phyloP scores from a whole-genome alignment of 2,113 vertebrate genomes.

The Tragulus kanchil region DNA sequence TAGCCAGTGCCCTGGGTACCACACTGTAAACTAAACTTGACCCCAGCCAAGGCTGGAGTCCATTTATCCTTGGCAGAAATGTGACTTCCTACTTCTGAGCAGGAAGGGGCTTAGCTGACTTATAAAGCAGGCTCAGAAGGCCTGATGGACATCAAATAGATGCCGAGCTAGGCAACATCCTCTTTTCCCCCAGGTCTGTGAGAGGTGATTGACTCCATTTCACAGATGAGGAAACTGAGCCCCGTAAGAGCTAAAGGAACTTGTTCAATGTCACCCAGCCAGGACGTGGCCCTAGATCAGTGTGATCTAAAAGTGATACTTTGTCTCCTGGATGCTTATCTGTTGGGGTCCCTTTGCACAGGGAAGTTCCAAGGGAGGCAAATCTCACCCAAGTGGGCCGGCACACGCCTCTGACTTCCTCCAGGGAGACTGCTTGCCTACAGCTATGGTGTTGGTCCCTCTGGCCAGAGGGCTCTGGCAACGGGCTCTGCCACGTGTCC shows the following conservation, averaged over 20 bases:
- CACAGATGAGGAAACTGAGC: slow-evolving; percentile 50
- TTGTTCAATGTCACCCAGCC: slow-evolving; percentile 2
- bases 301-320: background rate
- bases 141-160: slow-evolving; percentile 77
- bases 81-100: slow-evolving; percentile 80
- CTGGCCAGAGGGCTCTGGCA: background rate
- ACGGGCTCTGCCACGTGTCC: background rate
- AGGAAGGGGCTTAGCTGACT: slow-evolving; percentile 71
- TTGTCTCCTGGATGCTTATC: background rate
- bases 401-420: background rate
- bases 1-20: slow-evolving; percentile 56
- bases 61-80: slow-evolving; percentile 71
- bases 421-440: background rate
- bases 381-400: background rate
- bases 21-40: slow-evolving; percentile 73
- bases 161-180: too few relatives aligned
- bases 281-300: background rate
- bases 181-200: background rate
- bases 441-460: background rate
- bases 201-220: background rate
- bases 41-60: slow-evolving; percentile 63
- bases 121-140: slow-evolving; percentile 72
- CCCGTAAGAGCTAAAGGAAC: background rate
- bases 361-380: background rate
- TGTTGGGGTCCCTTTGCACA: background rate